A percentile compares a stretch with the other conserved stretches of the same genome.
These are phyloP conservation scores for Helicoverpa zea DNA, from an alignment of 1,140 invertebrate species.

Conservation along the genomic window DNA sequence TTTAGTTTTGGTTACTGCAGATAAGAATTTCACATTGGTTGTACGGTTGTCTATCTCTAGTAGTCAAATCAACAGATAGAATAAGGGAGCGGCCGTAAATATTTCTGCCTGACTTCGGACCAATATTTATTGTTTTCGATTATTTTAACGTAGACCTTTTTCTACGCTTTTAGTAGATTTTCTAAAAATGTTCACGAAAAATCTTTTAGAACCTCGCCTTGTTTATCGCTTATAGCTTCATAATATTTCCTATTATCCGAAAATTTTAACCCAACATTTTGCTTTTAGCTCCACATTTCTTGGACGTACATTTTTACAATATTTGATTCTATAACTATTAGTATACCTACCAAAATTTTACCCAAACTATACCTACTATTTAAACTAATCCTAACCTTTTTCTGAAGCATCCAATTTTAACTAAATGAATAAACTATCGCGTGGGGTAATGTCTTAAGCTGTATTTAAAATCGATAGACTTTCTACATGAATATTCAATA, in stretches of 20 bases:
- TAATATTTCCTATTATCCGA: slow-evolving; percentile 30
- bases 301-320: not conserved
- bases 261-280: slow-evolving; percentile 24
- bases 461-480: slow-evolving; percentile 41
- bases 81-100: not conserved
- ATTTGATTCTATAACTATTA: not conserved
- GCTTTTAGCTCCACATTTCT: slow-evolving; percentile 3
- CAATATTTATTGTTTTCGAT: slow-evolving; percentile 59
- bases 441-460: slow-evolving; percentile 36
- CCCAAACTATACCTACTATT: not conserved
- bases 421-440: slow-evolving; percentile 34
- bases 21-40: too few relatives aligned
- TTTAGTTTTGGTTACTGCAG: too few relatives aligned
- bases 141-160: slow-evolving; percentile 40
- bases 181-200: slow-evolving; percentile 35
- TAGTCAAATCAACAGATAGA: too few relatives aligned
- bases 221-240: slow-evolving; percentile 26
- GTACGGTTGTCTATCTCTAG: too few relatives aligned
- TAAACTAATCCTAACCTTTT: not conserved
- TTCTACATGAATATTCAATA: slow-evolving; percentile 48
- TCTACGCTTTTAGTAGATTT: slow-evolving; percentile 49
- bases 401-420: slow-evolving; percentile 1
- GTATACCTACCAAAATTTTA: slow-evolving; percentile 16
- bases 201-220: slow-evolving; percentile 23
- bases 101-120: slow-evolving; percentile 65